Conservation (phyloP, 2,888 invertebrate genomes). For the Netelia virgata region DNA sequence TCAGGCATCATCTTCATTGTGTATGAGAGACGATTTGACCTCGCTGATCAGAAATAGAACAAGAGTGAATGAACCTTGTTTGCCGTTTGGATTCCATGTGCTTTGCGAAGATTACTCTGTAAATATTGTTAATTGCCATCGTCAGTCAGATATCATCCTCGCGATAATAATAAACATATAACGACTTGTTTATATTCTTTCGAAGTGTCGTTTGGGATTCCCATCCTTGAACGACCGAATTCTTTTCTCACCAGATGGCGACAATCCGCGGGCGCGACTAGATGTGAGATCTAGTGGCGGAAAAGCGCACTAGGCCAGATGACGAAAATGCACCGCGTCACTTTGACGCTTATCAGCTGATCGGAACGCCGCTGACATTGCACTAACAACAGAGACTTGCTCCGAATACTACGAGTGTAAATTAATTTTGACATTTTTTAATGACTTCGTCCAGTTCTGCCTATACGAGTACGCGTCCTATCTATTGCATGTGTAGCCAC, state of each 20-base stretch:
- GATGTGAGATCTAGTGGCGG: slow-evolving; percentile 15
- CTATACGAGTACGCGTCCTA: too few species aligned
- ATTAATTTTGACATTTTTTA: too few species aligned
- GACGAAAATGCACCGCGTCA: not conserved
- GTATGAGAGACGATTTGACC: not conserved
- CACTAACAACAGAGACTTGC: not conserved
- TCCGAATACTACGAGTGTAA: not conserved
- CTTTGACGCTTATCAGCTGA: slow-evolving; percentile 39
- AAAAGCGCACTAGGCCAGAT: not conserved
- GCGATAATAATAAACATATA: not conserved
- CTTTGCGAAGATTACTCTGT: not conserved
- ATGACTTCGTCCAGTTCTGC: too few species aligned
- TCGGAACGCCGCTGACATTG: not conserved
- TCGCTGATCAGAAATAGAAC: not conserved
- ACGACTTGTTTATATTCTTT: slow-evolving; percentile 1
- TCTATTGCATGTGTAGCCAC: too few species aligned
- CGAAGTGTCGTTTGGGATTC: not conserved
- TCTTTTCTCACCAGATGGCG: not conserved
- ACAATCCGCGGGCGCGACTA: not conserved
- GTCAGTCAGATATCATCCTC: not conserved
- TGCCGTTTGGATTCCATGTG: not conserved
- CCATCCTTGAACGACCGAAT: not conserved
- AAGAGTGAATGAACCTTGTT: slow-evolving; percentile 15
- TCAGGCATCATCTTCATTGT: not conserved
- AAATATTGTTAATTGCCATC: not conserved